Evolutionary conservation across 2,113 vertebrate genomes (phyloP), one percentile per base, ranked within the genome.

Genomic region (Thalassarche chlororhynchos): DNA sequence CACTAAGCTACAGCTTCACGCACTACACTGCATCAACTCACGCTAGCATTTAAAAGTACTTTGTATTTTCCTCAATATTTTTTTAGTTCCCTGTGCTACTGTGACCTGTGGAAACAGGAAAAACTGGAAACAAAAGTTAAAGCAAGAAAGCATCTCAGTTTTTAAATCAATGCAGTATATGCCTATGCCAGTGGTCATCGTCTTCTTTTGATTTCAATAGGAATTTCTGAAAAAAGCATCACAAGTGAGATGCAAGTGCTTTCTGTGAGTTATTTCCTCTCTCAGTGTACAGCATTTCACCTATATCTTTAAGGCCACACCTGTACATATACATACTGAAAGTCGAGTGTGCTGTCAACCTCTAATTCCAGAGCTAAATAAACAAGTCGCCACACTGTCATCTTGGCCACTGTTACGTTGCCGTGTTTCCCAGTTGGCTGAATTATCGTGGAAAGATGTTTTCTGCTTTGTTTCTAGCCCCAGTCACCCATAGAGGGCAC

Each of bases 401-500:
- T 51, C 75, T 64, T 54, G 51, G 38, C 72, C 62, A 34, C 49
- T 21, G 25, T 42, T 49, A 26, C 51, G 8, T 3, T 34, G 47
- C 24, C 21, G 0, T 14, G 34, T 55, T 81, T 84, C 60, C 46
- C 28, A 42, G 42, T 3, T 47, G 55, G 20, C 68, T 49, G 64
- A 81, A 81, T 55, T 82, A 54, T 28, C 0, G 0, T 26, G 42
- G 18, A 78, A 81, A 78, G 29, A n/a, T 20, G n/a, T 44, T 90
- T 93, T 81, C 51, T 74, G n/a, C 57, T 86, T 64, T 71, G 5
- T 78, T 90, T 65, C 61, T 12, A 57, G 47, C 15, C 18, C 28
- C 62, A 17, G 62, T 16, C 19, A 69, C 97, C 96, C 82, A 29
- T n/a, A 97, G 95, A 94, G 95, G 96, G 95, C 97, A 95, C 58